Evolutionary conservation across 2,888 invertebrate species (phyloP), one percentile per base, ranked within the genome.

Genomic region (Xestia ashworthii): DNA sequence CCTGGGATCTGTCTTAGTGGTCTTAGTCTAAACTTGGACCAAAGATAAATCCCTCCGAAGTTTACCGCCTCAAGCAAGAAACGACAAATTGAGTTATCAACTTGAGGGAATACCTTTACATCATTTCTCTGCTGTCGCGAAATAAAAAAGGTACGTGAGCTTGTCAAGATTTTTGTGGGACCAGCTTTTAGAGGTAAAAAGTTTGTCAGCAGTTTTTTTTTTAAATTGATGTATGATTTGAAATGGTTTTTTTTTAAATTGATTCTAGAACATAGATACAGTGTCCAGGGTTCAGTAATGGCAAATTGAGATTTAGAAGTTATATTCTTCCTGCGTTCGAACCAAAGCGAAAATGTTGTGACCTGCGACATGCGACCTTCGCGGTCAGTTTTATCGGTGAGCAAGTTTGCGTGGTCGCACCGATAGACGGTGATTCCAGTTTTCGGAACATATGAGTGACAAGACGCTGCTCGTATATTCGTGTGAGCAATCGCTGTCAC

Each of bases 1-100:
- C 95, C 95, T 95, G 95, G 94, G 95, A 94, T 91, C 93, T 92
- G 94, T 95, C 95, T 93, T 90, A 90, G 91, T 88, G 86, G 92
- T 91, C 93, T 93, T 91, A 93, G 92, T 90, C 92, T 90, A 91
- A 94, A 94, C 92, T 95, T 93, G 92, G 90, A 91, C 92, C 89
- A 81, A 87, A 92, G 93, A 93, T 94, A 94, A 94, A 93, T 94
- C 93, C 92, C 89, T 74, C 85, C 80, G 85, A 92, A 94, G 92
- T 92, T 93, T 92, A 88, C 90, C 87, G 86, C 89, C 85, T 78
- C 82, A 83, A 85, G 88, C 88, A 90, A 88, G 86, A 89, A 91
- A 91, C 90, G 92, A 93, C 93, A 94, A 94, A 95, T 94, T 92
- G 92, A 93, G 93, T 94, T 95, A 94, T 92, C 88, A 92, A 93